Evolutionary conservation across 1,140 invertebrate species (phyloP).

Genomic region (Cepaea nemoralis): DNA sequence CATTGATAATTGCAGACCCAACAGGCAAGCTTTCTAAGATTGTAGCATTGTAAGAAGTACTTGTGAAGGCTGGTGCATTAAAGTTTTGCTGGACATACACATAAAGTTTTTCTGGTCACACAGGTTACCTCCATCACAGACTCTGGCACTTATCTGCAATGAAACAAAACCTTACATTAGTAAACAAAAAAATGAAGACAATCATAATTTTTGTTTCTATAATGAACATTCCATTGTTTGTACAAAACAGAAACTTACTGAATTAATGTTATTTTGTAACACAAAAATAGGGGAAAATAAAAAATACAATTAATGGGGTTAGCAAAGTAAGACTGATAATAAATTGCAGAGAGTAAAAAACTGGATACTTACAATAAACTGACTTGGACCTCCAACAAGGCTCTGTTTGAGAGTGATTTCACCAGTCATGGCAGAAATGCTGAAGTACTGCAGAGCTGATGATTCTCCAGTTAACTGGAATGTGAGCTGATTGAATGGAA

Average conservation of each 20-base stretch:
- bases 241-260: no score
- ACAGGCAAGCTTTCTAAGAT: not conserved
- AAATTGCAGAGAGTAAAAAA: no score
- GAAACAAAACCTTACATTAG: not conserved
- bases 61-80: not conserved
- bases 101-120: not conserved
- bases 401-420: not conserved
- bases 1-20: not conserved
- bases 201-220: no score
- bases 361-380: constrained; percentile 17
- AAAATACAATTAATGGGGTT: no score
- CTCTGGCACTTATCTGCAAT: constrained; percentile 10
- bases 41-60: not conserved
- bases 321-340: no score
- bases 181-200: not conserved
- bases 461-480: constrained; percentile 18
- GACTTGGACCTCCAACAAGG: constrained; percentile 18
- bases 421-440: not conserved
- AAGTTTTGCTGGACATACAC: constrained; percentile 22
- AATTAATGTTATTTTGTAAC: no score
- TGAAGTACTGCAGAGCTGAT: not conserved
- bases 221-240: no score
- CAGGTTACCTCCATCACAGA: constrained; percentile 31
- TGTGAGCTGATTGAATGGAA: constrained; percentile 22
- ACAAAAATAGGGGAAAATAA: no score